These are phyloP conservation scores for Myiotriccus ornatus DNA, from an alignment of 2,797 vertebrate genomes.

Conservation along the genomic window DNA sequence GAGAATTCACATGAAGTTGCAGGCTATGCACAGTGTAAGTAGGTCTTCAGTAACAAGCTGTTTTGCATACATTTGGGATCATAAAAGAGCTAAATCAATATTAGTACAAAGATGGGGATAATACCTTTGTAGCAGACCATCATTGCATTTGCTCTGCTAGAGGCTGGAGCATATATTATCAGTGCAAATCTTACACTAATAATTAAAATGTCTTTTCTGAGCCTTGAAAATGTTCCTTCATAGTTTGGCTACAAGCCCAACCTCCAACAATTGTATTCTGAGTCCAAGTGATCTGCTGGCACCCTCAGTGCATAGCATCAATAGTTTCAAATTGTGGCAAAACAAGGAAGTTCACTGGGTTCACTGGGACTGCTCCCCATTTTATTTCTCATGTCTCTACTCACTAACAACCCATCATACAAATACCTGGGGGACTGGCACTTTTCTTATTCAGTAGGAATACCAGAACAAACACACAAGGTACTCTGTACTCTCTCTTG, in stretches of 20 bases:
- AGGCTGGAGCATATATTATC: not conserved
- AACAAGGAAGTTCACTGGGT: not conserved
- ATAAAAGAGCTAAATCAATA: constrained; percentile 12
- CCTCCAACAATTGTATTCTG: not conserved
- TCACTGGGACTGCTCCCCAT: not conserved
- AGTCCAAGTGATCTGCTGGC: not conserved
- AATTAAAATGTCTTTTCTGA: not conserved
- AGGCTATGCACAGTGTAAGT: not conserved
- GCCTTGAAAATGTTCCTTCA: not conserved
- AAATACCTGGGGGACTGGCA: not conserved
- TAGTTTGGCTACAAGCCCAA: not conserved
- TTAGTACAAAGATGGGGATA: not conserved
- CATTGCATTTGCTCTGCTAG: not conserved
- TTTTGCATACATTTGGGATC: not conserved
- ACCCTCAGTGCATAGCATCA: not conserved
- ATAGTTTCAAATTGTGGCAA: not conserved
- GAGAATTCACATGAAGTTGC: not conserved
- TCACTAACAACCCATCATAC: not conserved
- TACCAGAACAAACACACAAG: not conserved
- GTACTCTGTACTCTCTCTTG: not conserved
- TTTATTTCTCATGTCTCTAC: not conserved
- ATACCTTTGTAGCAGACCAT: not conserved
- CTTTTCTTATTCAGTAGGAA: not conserved
- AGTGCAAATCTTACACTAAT: not conserved
- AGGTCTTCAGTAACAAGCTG: not conserved